phyloP scores from a whole-genome alignment of 2,888 invertebrate species.

The Chrysolina haemoptera region DNA sequence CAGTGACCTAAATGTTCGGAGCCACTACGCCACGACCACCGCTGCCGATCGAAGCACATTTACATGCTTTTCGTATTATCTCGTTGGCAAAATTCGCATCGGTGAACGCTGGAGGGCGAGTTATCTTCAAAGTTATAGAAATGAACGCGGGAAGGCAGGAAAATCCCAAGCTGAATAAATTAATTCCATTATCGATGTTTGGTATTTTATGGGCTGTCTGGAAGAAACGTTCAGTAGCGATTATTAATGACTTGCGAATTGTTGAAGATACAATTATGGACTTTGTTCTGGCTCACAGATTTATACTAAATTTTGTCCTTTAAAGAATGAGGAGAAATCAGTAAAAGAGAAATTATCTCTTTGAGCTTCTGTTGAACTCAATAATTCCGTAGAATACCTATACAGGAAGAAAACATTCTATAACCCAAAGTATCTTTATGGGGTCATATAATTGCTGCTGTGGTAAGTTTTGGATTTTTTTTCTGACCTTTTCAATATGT shows the following conservation, averaged over 20 bases:
- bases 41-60: slow-evolving; percentile 44
- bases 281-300: too few species aligned
- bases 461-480: too few species aligned
- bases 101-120: slow-evolving; percentile 41
- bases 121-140: slow-evolving; percentile 39
- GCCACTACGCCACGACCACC: slow-evolving; percentile 33
- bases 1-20: slow-evolving; percentile 34
- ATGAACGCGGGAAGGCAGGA: slow-evolving; percentile 14
- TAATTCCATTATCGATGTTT: slow-evolving; percentile 19
- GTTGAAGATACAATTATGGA: neutral
- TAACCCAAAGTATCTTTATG: too few species aligned
- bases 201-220: slow-evolving; percentile 21
- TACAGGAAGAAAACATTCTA: too few species aligned
- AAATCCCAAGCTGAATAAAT: slow-evolving; percentile 7
- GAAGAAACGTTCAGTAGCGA: neutral
- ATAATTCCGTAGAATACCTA: too few species aligned
- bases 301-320: too few species aligned
- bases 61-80: slow-evolving; percentile 50
- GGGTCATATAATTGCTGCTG: too few species aligned
- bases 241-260: slow-evolving; percentile 15
- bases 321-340: too few species aligned
- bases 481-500: too few species aligned
- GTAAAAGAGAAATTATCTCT: too few species aligned
- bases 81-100: slow-evolving; percentile 43
- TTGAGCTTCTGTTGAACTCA: too few species aligned